Conservation (phyloP, 2,113 vertebrate species). For the Lepus americanus region DNA sequence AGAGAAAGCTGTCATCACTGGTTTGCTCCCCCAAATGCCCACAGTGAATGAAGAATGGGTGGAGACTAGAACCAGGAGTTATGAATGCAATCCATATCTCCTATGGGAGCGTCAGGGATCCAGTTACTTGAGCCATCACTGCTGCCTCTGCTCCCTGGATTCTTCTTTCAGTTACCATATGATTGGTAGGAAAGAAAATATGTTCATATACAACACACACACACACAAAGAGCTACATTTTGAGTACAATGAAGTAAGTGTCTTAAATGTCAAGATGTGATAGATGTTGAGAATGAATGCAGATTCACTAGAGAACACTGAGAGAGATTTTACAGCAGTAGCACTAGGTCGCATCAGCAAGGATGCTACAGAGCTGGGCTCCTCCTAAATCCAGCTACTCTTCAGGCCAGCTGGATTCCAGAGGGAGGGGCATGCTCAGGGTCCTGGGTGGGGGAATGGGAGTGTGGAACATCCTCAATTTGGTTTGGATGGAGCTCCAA, state of each 20-base stretch:
- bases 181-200: background rate
- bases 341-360: background rate
- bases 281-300: background rate
- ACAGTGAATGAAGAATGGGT: no score
- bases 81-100: no score
- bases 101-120: no score
- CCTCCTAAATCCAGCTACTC: background rate
- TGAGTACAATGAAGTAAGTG: background rate
- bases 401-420: background rate
- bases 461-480: background rate
- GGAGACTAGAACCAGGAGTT: no score
- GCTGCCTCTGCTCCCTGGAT: background rate
- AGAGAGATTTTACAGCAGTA: background rate
- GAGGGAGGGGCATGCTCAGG: background rate
- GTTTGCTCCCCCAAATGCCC: no score
- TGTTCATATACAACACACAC: background rate
- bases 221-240: background rate
- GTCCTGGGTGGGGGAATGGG: background rate
- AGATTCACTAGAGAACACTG: background rate
- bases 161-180: background rate
- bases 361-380: fast-evolving
- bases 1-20: no score
- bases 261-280: background rate
- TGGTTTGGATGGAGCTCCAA: no score
- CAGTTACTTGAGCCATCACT: no score